Percentiles rank a stretch among this genome's conserved stretches.
phyloP scores from a whole-genome alignment of 2,113 vertebrate species.

The Psettodes erumei region DNA sequence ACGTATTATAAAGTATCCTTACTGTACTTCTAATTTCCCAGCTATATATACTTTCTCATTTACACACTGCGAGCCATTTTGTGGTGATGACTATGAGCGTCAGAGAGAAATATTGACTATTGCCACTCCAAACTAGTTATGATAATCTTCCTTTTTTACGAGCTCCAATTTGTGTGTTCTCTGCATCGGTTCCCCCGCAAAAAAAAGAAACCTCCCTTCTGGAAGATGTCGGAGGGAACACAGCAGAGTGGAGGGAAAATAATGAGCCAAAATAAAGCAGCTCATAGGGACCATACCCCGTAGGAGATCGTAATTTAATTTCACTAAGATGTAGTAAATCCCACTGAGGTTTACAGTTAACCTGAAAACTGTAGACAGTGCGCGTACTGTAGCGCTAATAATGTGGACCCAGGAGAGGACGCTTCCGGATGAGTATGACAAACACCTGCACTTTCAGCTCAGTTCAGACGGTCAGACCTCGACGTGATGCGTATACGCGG shows the following conservation, averaged over 20 bases:
- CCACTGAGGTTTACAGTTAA: not conserved
- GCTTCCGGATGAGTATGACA: slow-evolving; percentile 1
- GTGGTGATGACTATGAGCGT: not conserved
- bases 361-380: slow-evolving; percentile 8
- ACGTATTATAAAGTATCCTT: slow-evolving; percentile 20
- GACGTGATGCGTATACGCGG: not conserved
- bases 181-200: not conserved
- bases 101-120: not conserved
- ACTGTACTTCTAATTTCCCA: slow-evolving; percentile 19
- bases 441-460: slow-evolving; percentile 11
- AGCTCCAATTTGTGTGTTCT: not conserved
- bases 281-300: not conserved
- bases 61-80: slow-evolving; percentile 13
- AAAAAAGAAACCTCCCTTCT: not conserved
- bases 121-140: not conserved
- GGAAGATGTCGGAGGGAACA: not conserved
- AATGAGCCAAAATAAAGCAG: slow-evolving; percentile 23
- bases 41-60: slow-evolving; percentile 11
- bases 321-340: slow-evolving; percentile 4
- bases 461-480: not conserved
- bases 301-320: slow-evolving; percentile 2
- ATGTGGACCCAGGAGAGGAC: slow-evolving; percentile 12
- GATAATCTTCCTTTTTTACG: not conserved
- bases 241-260: not conserved
- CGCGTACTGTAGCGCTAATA: slow-evolving; percentile 20